A percentile compares a stretch with the other conserved stretches of the same genome.
Evolutionary conservation across 2,113 vertebrate genomes (phyloP).

Genomic region (Campylomormyrus numenius): DNA sequence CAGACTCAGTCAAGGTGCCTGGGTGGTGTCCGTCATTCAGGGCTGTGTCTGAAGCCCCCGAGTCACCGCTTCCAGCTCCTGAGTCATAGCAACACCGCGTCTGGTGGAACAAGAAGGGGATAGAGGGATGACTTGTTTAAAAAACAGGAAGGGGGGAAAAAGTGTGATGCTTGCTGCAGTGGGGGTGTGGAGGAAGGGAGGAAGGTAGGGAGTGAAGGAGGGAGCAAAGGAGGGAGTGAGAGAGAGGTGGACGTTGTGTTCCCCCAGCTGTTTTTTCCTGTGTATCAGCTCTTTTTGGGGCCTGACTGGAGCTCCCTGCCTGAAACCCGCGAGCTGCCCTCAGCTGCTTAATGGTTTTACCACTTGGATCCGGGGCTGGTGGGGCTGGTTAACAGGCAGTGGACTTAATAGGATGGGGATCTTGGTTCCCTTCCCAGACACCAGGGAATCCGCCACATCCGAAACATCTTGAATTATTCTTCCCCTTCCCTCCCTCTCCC

Average conservation of each 20-base stretch:
- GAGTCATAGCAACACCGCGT: not conserved
- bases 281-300: conserved; percentile 55
- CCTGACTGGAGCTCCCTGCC: conserved; percentile 51
- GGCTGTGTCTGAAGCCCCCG: not conserved
- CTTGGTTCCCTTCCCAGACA: conserved; percentile 58
- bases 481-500: conserved; percentile 14
- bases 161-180: not conserved
- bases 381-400: conserved; percentile 33
- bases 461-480: conserved; percentile 54
- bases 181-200: not conserved
- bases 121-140: not conserved
- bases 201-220: not conserved
- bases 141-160: not conserved
- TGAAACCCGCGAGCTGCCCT: conserved; percentile 40
- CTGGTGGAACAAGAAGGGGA: not conserved
- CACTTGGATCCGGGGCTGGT: conserved; percentile 41
- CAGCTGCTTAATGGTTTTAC: conserved; percentile 57
- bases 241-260: conserved; percentile 18
- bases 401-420: conserved; percentile 46
- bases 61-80: not conserved
- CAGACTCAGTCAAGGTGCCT: not conserved
- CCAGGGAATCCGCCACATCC: conserved; percentile 50
- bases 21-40: not conserved
- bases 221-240: conserved; percentile 22
- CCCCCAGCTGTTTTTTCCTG: conserved; percentile 38